Conservation (phyloP, 2,113 vertebrate species). For the Agapornis roseicollis region DNA sequence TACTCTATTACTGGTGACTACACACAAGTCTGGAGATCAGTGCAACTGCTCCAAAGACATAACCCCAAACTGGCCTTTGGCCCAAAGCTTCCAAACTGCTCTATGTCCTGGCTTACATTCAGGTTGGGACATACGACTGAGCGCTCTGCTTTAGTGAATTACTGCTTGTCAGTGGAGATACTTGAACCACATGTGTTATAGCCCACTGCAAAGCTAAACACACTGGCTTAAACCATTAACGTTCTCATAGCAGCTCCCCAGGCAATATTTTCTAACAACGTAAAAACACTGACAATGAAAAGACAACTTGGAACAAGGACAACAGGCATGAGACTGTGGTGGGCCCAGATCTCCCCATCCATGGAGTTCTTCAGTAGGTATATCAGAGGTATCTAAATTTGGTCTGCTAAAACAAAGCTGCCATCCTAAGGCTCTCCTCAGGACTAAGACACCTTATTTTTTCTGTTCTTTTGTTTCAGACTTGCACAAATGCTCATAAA, state of each 20-base stretch:
- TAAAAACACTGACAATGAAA: background rate
- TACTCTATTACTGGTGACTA: background rate
- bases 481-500: background rate
- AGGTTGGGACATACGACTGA: background rate
- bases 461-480: background rate
- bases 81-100: background rate
- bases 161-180: background rate
- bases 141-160: slow-evolving; percentile 1
- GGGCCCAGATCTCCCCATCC: background rate
- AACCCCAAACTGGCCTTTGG: background rate
- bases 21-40: background rate
- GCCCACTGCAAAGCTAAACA: background rate
- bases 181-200: background rate
- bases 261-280: background rate
- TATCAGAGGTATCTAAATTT: background rate
- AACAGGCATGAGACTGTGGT: background rate
- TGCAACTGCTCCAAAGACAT: background rate
- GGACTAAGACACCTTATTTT: background rate
- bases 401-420: background rate
- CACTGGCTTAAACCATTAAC: background rate
- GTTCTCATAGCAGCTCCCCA: background rate
- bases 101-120: background rate
- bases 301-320: background rate
- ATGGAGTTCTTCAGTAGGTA: background rate
- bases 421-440: background rate